Conservation (phyloP, 1,140 invertebrate genomes). For the Drosophila littoralis region DNA sequence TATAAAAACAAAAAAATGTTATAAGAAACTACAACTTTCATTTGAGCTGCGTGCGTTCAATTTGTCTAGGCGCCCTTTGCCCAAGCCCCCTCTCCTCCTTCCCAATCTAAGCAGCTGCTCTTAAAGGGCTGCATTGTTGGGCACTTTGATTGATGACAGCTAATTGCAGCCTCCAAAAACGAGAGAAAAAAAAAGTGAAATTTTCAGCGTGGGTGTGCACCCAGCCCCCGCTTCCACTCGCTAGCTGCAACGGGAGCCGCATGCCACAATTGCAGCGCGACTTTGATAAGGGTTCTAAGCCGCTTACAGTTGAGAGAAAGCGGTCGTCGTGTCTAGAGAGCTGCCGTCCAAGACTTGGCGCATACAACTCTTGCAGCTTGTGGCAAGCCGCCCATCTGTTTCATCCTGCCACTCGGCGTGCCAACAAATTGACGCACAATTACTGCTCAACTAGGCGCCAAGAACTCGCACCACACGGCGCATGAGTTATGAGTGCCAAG, state of each 20-base stretch:
- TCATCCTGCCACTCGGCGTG: conserved; percentile 28
- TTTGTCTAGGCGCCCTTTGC: conserved; percentile 41
- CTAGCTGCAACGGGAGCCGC: conserved; percentile 9
- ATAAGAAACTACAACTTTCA: conserved; percentile 58
- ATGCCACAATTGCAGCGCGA: conserved; percentile 42
- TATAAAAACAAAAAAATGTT: conserved; percentile 7
- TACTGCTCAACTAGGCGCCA: conserved; percentile 75
- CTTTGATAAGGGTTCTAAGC: conserved; percentile 78
- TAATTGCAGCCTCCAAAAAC: conserved; percentile 61
- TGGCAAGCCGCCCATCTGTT: conserved; percentile 28
- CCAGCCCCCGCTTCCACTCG: background rate
- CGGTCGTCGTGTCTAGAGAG: conserved; percentile 12
- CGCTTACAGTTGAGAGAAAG: conserved; percentile 63
- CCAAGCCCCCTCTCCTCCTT: background rate
- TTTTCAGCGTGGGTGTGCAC: conserved; percentile 29
- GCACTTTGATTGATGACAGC: conserved; percentile 78
- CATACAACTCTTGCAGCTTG: background rate
- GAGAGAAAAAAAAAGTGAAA: conserved; percentile 26
- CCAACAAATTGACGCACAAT: conserved; percentile 74
- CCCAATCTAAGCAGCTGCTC: background rate
- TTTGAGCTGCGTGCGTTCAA: conserved; percentile 59
- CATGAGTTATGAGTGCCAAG: conserved; percentile 72
- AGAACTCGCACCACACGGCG: conserved; percentile 57
- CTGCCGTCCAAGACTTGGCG: too few species aligned
- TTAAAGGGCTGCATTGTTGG: conserved; percentile 61